phyloP scores from a whole-genome alignment of 2,888 invertebrate species.

The Chydorus sphaericus region DNA sequence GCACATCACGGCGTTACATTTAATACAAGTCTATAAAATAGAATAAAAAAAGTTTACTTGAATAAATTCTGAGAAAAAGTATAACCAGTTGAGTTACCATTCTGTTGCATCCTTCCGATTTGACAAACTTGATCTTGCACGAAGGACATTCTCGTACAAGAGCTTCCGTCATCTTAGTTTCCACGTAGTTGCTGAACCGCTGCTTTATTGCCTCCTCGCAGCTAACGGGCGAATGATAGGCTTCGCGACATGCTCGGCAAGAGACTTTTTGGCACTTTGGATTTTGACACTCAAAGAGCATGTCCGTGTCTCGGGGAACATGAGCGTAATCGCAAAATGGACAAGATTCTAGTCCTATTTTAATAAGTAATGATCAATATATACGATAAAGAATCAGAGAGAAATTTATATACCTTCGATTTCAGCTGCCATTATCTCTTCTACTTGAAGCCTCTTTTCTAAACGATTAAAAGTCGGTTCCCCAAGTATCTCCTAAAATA shows the following conservation, averaged over 20 bases:
- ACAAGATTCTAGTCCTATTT: slow-evolving; percentile 32
- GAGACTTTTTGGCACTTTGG: slow-evolving; percentile 41
- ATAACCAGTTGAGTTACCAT: slow-evolving; percentile 27
- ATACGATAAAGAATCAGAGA: not conserved
- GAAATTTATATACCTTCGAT: slow-evolving; percentile 29
- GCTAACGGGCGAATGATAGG: slow-evolving; percentile 37
- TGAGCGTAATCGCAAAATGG: slow-evolving; percentile 42
- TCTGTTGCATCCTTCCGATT: slow-evolving; percentile 41
- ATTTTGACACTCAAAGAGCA: slow-evolving; percentile 39
- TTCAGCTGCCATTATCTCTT: slow-evolving; percentile 37
- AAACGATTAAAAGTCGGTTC: slow-evolving; percentile 35
- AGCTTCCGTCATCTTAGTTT: slow-evolving; percentile 40
- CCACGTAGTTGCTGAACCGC: slow-evolving; percentile 34
- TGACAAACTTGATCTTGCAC: slow-evolving; percentile 36
- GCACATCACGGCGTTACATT: slow-evolving; percentile 41
- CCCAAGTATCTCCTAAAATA: slow-evolving; percentile 29
- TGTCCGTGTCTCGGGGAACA: slow-evolving; percentile 30
- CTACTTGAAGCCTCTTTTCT: slow-evolving; percentile 34
- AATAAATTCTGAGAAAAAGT: not conserved
- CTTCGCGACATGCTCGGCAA: slow-evolving; percentile 37
- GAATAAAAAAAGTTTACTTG: no score
- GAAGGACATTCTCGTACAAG: slow-evolving; percentile 32
- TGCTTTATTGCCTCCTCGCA: slow-evolving; percentile 35
- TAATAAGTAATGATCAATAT: not conserved
- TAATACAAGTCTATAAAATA: slow-evolving; percentile 31